These are phyloP conservation scores for Luperina testacea DNA, from an alignment of 2,888 invertebrate species.

Conservation along the genomic window DNA sequence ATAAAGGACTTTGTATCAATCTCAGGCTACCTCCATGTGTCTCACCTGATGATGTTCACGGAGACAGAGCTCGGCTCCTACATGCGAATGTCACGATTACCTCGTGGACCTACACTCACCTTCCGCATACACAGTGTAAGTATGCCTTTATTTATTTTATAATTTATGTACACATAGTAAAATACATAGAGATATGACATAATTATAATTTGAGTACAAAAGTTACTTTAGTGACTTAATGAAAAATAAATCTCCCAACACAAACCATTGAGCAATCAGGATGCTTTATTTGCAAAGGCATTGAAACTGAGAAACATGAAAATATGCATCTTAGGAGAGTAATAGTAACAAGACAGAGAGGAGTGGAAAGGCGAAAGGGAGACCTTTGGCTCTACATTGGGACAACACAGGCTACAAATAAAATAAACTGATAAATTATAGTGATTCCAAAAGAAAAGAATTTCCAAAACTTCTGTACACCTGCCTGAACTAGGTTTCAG, in stretches of 20 bases:
- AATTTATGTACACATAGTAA: too few species aligned
- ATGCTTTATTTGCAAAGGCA: neutral
- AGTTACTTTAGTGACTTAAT: neutral
- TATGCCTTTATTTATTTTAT: too few species aligned
- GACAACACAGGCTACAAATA: too few species aligned
- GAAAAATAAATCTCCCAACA: neutral
- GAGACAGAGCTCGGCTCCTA: slow-evolving; percentile 96
- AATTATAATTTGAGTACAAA: too few species aligned
- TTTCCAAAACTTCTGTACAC: too few species aligned
- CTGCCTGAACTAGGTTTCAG: too few species aligned
- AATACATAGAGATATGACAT: too few species aligned
- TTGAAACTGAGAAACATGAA: neutral
- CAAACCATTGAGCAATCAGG: neutral
- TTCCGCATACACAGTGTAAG: slow-evolving; percentile 93
- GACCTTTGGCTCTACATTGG: too few species aligned
- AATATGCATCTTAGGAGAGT: neutral
- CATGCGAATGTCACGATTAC: slow-evolving; percentile 95
- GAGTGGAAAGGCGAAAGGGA: too few species aligned
- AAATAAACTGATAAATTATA: too few species aligned
- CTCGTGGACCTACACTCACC: slow-evolving; percentile 97
- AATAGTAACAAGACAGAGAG: too few species aligned
- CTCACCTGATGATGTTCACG: slow-evolving; percentile 97
- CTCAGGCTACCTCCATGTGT: slow-evolving; percentile 97
- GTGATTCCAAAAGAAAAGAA: too few species aligned
- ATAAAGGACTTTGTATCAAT: slow-evolving; percentile 98